Evolutionary conservation across 1,140 invertebrate genomes (phyloP), one percentile per base, ranked within the genome.

Genomic region (Trypoxylus dichotomus): DNA sequence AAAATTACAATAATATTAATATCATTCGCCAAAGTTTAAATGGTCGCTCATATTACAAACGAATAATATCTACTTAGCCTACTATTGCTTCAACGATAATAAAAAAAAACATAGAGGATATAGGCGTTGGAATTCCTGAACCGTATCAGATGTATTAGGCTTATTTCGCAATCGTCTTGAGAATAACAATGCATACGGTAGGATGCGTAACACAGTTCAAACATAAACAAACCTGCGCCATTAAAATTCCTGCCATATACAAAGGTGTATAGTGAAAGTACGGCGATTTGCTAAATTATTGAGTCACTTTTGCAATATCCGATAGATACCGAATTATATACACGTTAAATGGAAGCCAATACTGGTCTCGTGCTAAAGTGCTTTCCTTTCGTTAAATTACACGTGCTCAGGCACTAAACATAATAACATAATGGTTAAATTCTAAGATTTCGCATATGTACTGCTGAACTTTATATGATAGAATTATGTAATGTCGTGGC

Each of bases 201-300:
- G 11, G 13, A 24, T 24, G 60, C 60, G 24, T 68, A 68, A 68
- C 47, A 54, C 21, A 29, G 24, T 68, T 68, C 60, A 3, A 68
- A 68, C 60, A 27, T 68, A 68, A 68, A 68, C 60, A 68, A 68
- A 68, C 21, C 24, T 3, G 27, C 21, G 27, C 24, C 60, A 68
- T 68, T 68, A 27, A 68, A 68, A 68, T 68, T 68, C 60, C 21
- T 68, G 24, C 3, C 1, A 7, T 60, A n/a, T 60, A 29, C 60
- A 27, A 68, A 68, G 10, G 32, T 8, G 19, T 24, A 29, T 7
- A 68, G 60, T 68, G 60, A 68, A 68, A 68, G 60, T 68, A 27
- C 60, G 27, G 27, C 24, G 27, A 27, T 68, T 68, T 68, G 60
- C 60, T 68, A 13, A 68, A 68, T 68, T 68, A 68, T 21, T 27